Base-by-base conservation (phyloP, 2,797 vertebrate species). In the Chelonia mydas region DNA sequence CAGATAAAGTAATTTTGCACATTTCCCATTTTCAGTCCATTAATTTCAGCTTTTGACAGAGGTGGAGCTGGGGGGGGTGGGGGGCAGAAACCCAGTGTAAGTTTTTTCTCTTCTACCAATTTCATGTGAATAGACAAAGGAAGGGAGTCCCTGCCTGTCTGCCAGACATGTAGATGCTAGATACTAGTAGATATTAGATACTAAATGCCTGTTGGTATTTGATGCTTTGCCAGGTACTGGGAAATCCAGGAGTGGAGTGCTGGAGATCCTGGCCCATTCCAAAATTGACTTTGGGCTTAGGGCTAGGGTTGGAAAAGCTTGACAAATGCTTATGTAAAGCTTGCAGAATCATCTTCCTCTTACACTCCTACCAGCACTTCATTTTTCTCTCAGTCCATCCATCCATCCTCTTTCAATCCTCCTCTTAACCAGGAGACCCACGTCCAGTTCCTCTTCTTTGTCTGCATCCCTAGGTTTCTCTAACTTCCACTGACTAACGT, bases 21-120 rank as follows among this genome's bases (percentile, higher is more conserved):
- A 89, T 96, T 94, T 98, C 96, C 91, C 90, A 95, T 97, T 97
- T 97, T 95, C 93, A 96, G 94, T 84, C 96, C 92, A 94, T 97
- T 97, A 95, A 59, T 97, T 98, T 96, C 95, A 97, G 96, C 84
- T 96, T 96, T 97, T 97, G 96, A 96, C 96, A 97, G 92, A 97
- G 96, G 97, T 97, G 97, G 96, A 97, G 97, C 96, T 97, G 96
- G 96, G 89, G 90, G 90, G 83, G 96, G 89, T 90, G 90, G 83
- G 81, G 91, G 91, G 93, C 92, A 95, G 95, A 96, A 96, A 97
- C 95, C 94, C 95, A 97, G 95, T 95, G 96, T 95, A 96, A 92
- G 92, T 95, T 96, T 95, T 41, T 97, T 97, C 94, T 97, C 95
- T 97, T 96, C 95, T 97, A 95, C 95, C 86, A 97, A 89, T 97